Base-by-base conservation (phyloP, 2,797 vertebrate genomes). In the Nothura maculosa region DNA sequence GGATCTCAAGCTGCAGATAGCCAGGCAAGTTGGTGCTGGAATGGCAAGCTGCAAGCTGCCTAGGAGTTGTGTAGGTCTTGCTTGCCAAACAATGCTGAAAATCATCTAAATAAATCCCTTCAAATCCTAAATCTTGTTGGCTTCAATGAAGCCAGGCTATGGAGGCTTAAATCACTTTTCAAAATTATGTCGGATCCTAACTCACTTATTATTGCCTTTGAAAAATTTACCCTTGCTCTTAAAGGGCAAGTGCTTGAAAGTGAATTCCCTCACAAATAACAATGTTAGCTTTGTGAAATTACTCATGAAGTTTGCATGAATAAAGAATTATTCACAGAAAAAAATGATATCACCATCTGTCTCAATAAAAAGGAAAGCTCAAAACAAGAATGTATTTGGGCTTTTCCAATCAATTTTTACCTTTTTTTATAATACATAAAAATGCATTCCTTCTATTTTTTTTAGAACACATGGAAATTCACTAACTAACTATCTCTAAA, bases 81-180 rank as follows among this genome's bases (percentile, higher is more conserved):
- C 86, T 74, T 95, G 95, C 94, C 96, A 96, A 94, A 86, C 74
- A 86, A 63, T 2, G 2, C 81, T 93, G 75, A 95, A 96, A 95
- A 93, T 19, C 81, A 57, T 91, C 90, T 88, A 68, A 90, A 86
- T 85, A 96, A 96, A 96, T 96, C 95, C 91, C 57, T 93, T 84
- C 75, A 96, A 96, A 95, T 96, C 96, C 96, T 93, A 95, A 96
- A 85, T 95, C 87, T 95, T 95, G 52, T 84, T 94, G 93, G 85
- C 84, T 94, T 75, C 73, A 66, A 85, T 34, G 15, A 94, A 92
- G 86, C 48, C 57, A 95, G 80, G 93, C 80, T 91, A 73, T 27
- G 10, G 22, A 50, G 32, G 77, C 48, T 95, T 95, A 94, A 95
- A 84, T 58, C 27, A 95, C 73, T 92, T 93, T 61, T 84, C 57